Conservation (phyloP, 2,797 vertebrate species). For the Nothura maculosa region DNA sequence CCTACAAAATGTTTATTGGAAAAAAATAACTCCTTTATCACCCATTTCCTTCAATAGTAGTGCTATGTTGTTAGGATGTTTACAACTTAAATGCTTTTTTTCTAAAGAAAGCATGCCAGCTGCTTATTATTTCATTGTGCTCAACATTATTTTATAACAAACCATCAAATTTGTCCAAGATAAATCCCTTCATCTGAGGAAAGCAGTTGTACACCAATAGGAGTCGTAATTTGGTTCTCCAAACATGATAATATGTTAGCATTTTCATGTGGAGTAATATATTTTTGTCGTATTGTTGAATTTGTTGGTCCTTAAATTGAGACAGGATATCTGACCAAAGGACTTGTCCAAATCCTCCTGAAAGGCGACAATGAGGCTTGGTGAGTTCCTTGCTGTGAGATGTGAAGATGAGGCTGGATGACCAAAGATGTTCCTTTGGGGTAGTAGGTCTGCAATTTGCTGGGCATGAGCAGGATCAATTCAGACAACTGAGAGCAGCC, state of each 20-base stretch:
- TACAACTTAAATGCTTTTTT: constrained; percentile 56
- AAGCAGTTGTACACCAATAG: not conserved
- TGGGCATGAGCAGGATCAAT: fast-evolving
- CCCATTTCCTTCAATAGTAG: constrained; percentile 65
- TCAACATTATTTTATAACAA: constrained; percentile 62
- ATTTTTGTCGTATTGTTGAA: not conserved
- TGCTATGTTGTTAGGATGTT: constrained; percentile 46
- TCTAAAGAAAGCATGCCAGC: not conserved
- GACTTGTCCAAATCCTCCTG: fast-evolving
- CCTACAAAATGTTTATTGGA: constrained; percentile 80
- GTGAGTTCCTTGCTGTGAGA: not conserved
- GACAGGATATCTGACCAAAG: not conserved
- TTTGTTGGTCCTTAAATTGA: not conserved
- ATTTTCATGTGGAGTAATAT: not conserved
- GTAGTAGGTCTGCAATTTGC: not conserved
- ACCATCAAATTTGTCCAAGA: not conserved
- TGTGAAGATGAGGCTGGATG: not conserved
- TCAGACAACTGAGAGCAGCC: no score
- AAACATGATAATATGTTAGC: not conserved
- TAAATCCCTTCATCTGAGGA: constrained; percentile 19
- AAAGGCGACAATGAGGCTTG: fast-evolving
- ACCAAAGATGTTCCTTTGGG: not conserved
- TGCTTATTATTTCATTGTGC: constrained; percentile 53
- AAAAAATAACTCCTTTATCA: constrained; percentile 69
- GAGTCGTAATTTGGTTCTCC: not conserved